These are phyloP conservation scores for Eristalis pertinax DNA, from an alignment of 2,888 invertebrate genomes.

Conservation along the genomic window DNA sequence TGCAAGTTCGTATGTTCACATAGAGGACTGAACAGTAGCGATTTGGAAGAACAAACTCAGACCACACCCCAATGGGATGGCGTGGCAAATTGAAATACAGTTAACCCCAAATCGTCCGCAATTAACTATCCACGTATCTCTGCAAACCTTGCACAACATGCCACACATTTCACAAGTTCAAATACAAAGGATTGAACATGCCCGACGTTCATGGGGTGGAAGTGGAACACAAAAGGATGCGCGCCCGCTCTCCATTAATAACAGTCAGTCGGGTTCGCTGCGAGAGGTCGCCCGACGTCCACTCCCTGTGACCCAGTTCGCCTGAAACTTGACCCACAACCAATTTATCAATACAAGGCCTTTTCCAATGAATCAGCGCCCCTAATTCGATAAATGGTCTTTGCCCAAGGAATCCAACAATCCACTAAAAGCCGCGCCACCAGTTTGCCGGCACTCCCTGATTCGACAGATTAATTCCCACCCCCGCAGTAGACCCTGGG, in stretches of 20 bases:
- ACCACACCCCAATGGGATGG: too few species aligned
- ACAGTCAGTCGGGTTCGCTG: neutral
- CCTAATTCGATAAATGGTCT: conserved; percentile 40
- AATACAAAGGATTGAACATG: neutral
- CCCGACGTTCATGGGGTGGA: neutral
- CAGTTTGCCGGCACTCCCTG: conserved; percentile 17
- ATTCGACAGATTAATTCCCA: conserved; percentile 26
- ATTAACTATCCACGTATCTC: neutral
- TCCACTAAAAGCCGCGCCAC: neutral
- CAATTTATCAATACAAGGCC: conserved; percentile 54
- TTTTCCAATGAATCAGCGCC: conserved; percentile 13
- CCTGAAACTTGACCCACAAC: conserved; percentile 13
- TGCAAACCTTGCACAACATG: neutral
- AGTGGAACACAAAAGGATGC: neutral
- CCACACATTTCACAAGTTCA: neutral
- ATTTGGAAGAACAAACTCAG: too few species aligned
- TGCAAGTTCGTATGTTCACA: too few species aligned
- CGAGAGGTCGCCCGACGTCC: neutral
- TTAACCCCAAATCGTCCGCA: neutral
- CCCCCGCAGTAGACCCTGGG: neutral
- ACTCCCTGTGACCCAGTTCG: conserved; percentile 2
- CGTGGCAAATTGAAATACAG: neutral
- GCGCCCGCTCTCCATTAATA: neutral
- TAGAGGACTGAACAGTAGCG: too few species aligned
- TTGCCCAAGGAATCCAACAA: conserved; percentile 3